These are phyloP conservation scores for Heliconius nattereri DNA, from an alignment of 1,140 invertebrate species.

Conservation along the genomic window DNA sequence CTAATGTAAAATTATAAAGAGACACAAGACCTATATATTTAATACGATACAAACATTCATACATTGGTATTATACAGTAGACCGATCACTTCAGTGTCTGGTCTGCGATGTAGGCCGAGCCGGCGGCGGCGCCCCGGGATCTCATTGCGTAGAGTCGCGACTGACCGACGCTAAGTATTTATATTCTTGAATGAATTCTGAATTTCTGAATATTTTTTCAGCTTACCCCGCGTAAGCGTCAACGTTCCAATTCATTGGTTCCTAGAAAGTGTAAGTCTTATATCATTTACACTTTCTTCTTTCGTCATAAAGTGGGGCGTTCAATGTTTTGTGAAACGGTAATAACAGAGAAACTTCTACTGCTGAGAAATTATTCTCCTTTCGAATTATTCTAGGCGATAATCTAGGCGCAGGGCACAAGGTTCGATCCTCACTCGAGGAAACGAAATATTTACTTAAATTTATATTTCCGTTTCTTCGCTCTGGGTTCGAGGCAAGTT, in stretches of 20 bases:
- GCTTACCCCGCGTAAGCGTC: background rate
- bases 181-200: constrained; percentile 15
- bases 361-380: too few relatives aligned
- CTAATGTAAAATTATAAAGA: too few relatives aligned
- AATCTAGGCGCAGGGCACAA: too few relatives aligned
- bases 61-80: constrained; percentile 34
- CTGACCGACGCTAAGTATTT: constrained; percentile 26
- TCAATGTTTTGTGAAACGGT: background rate
- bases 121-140: constrained; percentile 33
- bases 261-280: background rate
- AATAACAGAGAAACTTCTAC: background rate
- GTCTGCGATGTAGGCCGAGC: constrained; percentile 31
- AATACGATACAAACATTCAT: constrained; percentile 12
- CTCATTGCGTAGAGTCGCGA: constrained; percentile 34
- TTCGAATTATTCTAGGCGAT: too few relatives aligned
- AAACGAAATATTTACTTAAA: too few relatives aligned
- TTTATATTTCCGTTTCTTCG: too few relatives aligned
- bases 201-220: background rate
- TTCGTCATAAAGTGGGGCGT: background rate
- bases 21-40: constrained; percentile 7
- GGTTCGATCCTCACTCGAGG: too few relatives aligned
- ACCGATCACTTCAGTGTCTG: constrained; percentile 33
- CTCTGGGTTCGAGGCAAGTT: too few relatives aligned
- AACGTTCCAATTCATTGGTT: background rate
- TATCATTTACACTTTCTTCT: constrained; percentile 1